Evolutionary conservation across 2,797 vertebrate genomes (phyloP).

Genomic region (Margarornis squamiger): DNA sequence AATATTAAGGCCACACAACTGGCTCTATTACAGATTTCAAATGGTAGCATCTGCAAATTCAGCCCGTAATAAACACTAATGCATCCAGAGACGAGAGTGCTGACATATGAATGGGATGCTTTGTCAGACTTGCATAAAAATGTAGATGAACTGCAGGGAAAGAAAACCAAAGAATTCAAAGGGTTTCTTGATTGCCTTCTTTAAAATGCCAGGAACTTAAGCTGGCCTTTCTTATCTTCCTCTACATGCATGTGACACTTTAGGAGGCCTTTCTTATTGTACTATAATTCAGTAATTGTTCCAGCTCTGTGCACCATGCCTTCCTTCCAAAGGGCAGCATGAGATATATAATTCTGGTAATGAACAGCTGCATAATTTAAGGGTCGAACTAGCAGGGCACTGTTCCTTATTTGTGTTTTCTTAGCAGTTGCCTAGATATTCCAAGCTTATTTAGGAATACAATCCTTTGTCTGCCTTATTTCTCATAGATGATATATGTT

Average conservation of each 20-base stretch:
- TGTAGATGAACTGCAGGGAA: conserved; percentile 73
- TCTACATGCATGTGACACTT: conserved; percentile 75
- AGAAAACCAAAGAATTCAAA: conserved; percentile 75
- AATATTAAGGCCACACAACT: conserved; percentile 40
- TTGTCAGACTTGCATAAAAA: conserved; percentile 77
- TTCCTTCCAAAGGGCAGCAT: conserved; percentile 78
- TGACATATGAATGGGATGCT: conserved; percentile 76
- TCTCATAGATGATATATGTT: conserved; percentile 67
- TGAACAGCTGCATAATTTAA: conserved; percentile 81
- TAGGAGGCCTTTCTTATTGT: conserved; percentile 78
- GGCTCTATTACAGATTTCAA: conserved; percentile 52
- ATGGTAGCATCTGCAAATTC: conserved; percentile 69
- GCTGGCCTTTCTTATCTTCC: conserved; percentile 79
- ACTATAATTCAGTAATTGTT: conserved; percentile 81
- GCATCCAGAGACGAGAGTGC: conserved; percentile 55
- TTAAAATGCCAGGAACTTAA: conserved; percentile 82
- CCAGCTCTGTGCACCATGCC: conserved; percentile 71
- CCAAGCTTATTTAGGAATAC: conserved; percentile 67
- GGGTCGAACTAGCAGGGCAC: conserved; percentile 64
- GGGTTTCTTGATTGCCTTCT: conserved; percentile 77
- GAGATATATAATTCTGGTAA: conserved; percentile 77
- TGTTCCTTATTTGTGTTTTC: conserved; percentile 72
- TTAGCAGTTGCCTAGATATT: conserved; percentile 74
- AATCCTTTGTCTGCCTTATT: conserved; percentile 68
- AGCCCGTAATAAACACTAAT: conserved; percentile 71